Conservation (phyloP, 1,140 invertebrate genomes). For the Epicauta chinensis region DNA sequence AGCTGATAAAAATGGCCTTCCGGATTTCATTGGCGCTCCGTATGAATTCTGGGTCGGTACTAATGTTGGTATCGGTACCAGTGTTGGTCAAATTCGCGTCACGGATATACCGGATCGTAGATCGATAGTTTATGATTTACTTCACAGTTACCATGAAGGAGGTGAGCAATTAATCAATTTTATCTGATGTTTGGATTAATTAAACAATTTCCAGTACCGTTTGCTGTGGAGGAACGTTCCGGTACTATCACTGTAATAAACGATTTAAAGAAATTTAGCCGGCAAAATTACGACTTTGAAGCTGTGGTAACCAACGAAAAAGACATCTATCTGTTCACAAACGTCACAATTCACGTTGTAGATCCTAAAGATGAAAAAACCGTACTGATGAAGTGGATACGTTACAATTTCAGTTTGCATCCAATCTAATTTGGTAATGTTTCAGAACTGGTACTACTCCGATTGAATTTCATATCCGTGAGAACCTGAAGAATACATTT, state of each 20-base stretch:
- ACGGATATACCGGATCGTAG: conserved; percentile 61
- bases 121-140: conserved; percentile 66
- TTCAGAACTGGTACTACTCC: conserved; percentile 56
- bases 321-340: conserved; percentile 62
- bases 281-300: conserved; percentile 70
- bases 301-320: conserved; percentile 65
- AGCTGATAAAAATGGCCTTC: conserved; percentile 45
- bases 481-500: conserved; percentile 67
- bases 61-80: conserved; percentile 74
- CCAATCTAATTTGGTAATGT: conserved; percentile 18
- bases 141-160: conserved; percentile 76
- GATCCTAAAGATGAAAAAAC: conserved; percentile 63
- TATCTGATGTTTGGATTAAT: background rate
- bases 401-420: background rate
- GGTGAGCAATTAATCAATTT: conserved; percentile 44
- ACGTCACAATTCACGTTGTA: conserved; percentile 77
- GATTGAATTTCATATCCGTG: conserved; percentile 67
- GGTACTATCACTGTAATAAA: conserved; percentile 82
- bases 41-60: conserved; percentile 87
- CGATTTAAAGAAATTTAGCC: conserved; percentile 61
- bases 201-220: conserved; percentile 76
- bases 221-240: conserved; percentile 80
- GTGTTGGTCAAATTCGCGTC: conserved; percentile 76
- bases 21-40: conserved; percentile 79
- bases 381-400: conserved; percentile 59